Evolutionary conservation across 2,888 invertebrate genomes (phyloP).

Genomic region (Erebia ligea): DNA sequence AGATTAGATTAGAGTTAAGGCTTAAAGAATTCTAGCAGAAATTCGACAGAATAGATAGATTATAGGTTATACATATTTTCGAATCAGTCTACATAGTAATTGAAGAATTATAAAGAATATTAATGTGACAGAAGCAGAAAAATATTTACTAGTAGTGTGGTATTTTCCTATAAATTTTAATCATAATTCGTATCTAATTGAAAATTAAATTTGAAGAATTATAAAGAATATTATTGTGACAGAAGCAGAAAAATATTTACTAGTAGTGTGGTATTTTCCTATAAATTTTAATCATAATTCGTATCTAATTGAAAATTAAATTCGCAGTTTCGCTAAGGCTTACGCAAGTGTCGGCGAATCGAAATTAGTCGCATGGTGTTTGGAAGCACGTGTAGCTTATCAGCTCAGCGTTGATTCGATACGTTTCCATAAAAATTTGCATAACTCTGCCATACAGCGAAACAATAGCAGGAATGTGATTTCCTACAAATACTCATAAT

Average conservation of each 20-base stretch:
- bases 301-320: conserved; percentile 43
- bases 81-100: no score
- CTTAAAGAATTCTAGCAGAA: no score
- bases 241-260: no score
- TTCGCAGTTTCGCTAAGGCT: conserved; percentile 38
- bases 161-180: not conserved
- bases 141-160: no score
- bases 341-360: conserved; percentile 39
- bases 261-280: no score
- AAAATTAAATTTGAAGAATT: no score
- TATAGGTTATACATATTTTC: no score
- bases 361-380: conserved; percentile 37
- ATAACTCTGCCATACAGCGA: conserved; percentile 44
- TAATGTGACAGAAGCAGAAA: no score
- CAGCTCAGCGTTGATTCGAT: conserved; percentile 62
- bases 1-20: no score
- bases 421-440: conserved; percentile 61
- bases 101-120: no score
- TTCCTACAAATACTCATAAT: conserved; percentile 12
- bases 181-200: conserved; percentile 14
- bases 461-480: conserved; percentile 41
- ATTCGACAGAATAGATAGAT: no score
- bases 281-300: conserved; percentile 6
- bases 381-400: conserved; percentile 69
- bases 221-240: no score